Base-by-base conservation (phyloP, 2,113 vertebrate species). In the Cheilinus undulatus region DNA sequence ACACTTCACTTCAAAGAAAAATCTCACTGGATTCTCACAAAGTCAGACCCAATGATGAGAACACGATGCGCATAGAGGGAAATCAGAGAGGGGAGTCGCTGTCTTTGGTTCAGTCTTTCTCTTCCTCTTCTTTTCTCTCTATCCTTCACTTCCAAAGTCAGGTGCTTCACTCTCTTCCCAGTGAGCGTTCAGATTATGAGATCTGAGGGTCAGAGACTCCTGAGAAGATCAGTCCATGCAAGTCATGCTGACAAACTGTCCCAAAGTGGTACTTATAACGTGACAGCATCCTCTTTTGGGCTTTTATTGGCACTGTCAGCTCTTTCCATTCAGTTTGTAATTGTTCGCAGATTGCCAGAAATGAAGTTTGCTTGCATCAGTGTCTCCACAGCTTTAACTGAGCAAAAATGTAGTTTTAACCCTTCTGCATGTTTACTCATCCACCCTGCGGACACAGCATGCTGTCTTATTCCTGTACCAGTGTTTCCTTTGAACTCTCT, bases 141-240 rank as follows among this genome's bases (percentile, higher is more conserved):
- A 0, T 40, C 20, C 62, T 60, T 22, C 27, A 26, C 15, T 65
- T 64, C 63, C 78, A 80, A 85, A 83, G 74, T 79, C 52, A 46
- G 48, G 22, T 20, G 61, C 82, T 79, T 77, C 67, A 60, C 69
- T 78, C 75, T 24, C 46, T 5, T 80, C 89, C 88, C 86, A 45
- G 76, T 90, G 88, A 92, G 85, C 83, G 61, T 88, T 83, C 50
- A 91, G 88, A 92, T 92, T 92, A 91, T 93, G 89, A 90, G 87
- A 92, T 90, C 88, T 91, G 88, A 93, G 81, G 89, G 86, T 85
- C 73, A 45, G 36, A 77, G 53, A 68, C 20, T 42, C 2, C 0
- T 38, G 36, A 49, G 36, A 60, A 69, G 22, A 53, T 36, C 6
- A 43, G 14, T 42, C 10, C 9, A n/a, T 38, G 56, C 48, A 13